A percentile compares a stretch with the other conserved stretches of the same genome.
These are phyloP conservation scores for Altica lythri DNA, from an alignment of 2,888 invertebrate species.

Conservation along the genomic window DNA sequence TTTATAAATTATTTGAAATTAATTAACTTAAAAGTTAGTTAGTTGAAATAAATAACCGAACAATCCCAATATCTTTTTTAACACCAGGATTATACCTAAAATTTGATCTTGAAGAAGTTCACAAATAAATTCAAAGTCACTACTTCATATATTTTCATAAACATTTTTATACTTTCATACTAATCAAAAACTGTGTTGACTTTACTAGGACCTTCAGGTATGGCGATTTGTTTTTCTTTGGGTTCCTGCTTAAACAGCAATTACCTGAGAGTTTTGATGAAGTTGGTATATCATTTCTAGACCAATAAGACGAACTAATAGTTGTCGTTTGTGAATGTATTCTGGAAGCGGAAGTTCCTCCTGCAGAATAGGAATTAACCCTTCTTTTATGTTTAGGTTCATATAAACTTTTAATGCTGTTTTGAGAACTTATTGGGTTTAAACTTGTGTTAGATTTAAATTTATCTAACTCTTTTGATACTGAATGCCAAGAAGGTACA, in stretches of 20 bases:
- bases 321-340: conserved; percentile 43
- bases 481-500: conserved; percentile 34
- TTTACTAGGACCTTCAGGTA: background rate
- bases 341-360: conserved; percentile 26
- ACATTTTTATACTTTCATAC: background rate
- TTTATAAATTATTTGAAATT: background rate
- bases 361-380: conserved; percentile 29
- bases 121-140: background rate
- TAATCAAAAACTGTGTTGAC: background rate
- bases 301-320: conserved; percentile 45
- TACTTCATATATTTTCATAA: background rate
- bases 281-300: conserved; percentile 46
- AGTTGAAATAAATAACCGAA: background rate
- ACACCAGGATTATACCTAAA: background rate
- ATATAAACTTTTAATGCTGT: conserved; percentile 45
- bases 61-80: background rate
- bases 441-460: conserved; percentile 38
- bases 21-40: background rate
- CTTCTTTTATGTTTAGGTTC: conserved; percentile 38
- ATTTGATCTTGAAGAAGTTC: background rate
- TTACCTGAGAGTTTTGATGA: conserved; percentile 41
- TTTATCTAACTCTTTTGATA: conserved; percentile 44
- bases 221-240: background rate
- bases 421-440: conserved; percentile 43
- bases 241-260: too few relatives aligned